Evolutionary conservation across 2,888 invertebrate genomes (phyloP), one percentile per base, ranked within the genome.

Genomic region (Melanotus villosus): DNA sequence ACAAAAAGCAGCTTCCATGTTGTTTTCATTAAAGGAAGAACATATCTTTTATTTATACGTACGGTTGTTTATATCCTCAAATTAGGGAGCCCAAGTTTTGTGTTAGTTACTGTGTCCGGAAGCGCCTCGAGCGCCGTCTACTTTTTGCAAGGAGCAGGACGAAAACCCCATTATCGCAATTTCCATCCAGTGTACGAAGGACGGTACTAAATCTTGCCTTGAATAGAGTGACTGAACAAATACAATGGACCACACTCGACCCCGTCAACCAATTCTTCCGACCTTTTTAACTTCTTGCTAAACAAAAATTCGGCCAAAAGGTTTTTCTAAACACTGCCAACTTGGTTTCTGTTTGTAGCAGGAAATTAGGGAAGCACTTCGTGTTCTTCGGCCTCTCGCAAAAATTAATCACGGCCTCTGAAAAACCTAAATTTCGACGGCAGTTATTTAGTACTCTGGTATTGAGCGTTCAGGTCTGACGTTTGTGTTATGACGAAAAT

Each of bases 231-330:
- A 59, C 68, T 65, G 68, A 68, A 52, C 71, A 71, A 71, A 71
- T 68, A 71, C 71, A 71, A 71, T 69, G 65, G 59, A 62, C 52
- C 50, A 62, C 52, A 50, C 59, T 66, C 68, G 45, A 69, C 67
- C 71, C 65, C 68, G 58, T 60, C 68, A 68, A 65, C 68, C 68
- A 71, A 71, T 71, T 68, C 68, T 71, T 69, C 68, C 71, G 71
- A 71, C 71, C 68, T 71, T 71, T 71, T 71, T 65, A 68, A 71
- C 71, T 71, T 62, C 50, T 50, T 23, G 62, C 62, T 38, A 62
- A 62, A 52, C 52, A 62, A 62, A 62, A 62, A 58, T 58, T 62
- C 38, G 50, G 47, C 47, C 59, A 32, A 47, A 60, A 43, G 21
- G 18, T 47, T 47, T 47, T 47, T 47, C 45, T 60, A 45, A 60